Percentiles rank a stretch among this genome's conserved stretches.
phyloP scores from a whole-genome alignment of 2,888 invertebrate species.

The Adelphocoris suturalis region DNA sequence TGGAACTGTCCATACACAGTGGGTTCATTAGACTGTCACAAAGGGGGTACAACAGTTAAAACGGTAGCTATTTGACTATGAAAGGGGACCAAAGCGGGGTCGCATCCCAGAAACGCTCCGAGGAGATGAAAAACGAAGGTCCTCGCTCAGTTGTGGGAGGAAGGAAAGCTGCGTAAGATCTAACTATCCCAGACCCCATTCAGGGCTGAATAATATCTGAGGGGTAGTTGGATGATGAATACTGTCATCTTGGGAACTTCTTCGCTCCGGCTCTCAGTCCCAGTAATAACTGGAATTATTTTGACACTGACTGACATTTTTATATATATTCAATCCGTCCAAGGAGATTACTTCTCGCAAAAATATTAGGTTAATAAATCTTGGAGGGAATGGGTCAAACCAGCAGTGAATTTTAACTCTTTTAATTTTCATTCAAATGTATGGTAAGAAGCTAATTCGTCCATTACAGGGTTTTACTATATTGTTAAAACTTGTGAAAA shows the following conservation, averaged over 20 bases:
- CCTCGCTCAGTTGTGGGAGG: background rate
- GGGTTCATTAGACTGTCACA: no score
- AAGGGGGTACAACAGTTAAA: background rate
- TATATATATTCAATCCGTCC: background rate
- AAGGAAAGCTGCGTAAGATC: background rate
- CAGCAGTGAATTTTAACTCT: no score
- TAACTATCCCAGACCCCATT: conserved; percentile 3
- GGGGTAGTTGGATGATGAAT: conserved; percentile 29
- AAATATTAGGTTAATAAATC: no score
- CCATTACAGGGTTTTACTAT: no score
- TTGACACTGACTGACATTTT: background rate
- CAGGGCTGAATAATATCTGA: background rate
- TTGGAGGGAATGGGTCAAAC: no score
- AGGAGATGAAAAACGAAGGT: conserved; percentile 3
- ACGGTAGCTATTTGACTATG: conserved; percentile 8
- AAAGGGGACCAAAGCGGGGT: conserved; percentile 1
- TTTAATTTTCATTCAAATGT: no score
- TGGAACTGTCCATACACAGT: no score
- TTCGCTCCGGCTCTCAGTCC: background rate
- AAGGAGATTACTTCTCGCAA: no score
- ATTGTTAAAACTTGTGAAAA: no score
- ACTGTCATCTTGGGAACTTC: background rate
- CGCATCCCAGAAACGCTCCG: background rate
- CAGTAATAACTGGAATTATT: background rate
- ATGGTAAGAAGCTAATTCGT: no score